A percentile compares a stretch with the other conserved stretches of the same genome.
These are phyloP conservation scores for Diorhabda carinulata DNA, from an alignment of 1,140 invertebrate genomes.

Conservation along the genomic window DNA sequence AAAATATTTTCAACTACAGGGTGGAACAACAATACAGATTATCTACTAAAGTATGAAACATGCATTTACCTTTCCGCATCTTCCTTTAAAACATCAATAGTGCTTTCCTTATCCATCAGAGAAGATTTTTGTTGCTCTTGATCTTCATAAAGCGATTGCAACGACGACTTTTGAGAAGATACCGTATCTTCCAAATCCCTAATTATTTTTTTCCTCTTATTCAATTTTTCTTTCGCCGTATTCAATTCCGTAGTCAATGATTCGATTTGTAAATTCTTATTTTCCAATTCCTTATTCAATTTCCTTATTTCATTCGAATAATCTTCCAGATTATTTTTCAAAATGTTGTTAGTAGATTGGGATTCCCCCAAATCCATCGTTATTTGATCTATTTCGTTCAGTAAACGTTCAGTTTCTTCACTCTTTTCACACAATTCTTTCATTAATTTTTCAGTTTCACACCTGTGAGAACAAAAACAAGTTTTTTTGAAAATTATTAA, in stretches of 20 bases:
- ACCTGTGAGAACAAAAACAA: background rate
- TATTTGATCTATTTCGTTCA: slow-evolving; percentile 45
- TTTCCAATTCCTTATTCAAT: slow-evolving; percentile 52
- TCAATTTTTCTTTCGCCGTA: slow-evolving; percentile 43
- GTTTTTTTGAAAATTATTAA: no score
- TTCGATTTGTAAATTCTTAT: slow-evolving; percentile 39
- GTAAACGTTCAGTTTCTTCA: slow-evolving; percentile 41
- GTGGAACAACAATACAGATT: background rate
- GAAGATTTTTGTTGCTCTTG: slow-evolving; percentile 26
- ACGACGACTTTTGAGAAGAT: slow-evolving; percentile 48
- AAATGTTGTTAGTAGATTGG: slow-evolving; percentile 30
- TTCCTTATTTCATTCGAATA: slow-evolving; percentile 32
- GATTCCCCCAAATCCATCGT: slow-evolving; percentile 31
- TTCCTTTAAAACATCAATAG: slow-evolving; percentile 52
- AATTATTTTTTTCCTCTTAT: slow-evolving; percentile 21
- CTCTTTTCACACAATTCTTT: slow-evolving; percentile 45
- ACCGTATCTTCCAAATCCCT: slow-evolving; percentile 42
- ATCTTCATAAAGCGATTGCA: slow-evolving; percentile 34
- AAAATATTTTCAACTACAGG: no score
- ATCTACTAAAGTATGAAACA: no score
- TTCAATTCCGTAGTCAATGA: slow-evolving; percentile 37
- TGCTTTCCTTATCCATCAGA: slow-evolving; percentile 50
- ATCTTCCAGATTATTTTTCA: slow-evolving; percentile 30
- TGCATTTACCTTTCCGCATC: slow-evolving; percentile 29
- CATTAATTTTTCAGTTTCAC: slow-evolving; percentile 47